Conservation (phyloP, 2,797 vertebrate genomes). For the Tachyglossus aculeatus region DNA sequence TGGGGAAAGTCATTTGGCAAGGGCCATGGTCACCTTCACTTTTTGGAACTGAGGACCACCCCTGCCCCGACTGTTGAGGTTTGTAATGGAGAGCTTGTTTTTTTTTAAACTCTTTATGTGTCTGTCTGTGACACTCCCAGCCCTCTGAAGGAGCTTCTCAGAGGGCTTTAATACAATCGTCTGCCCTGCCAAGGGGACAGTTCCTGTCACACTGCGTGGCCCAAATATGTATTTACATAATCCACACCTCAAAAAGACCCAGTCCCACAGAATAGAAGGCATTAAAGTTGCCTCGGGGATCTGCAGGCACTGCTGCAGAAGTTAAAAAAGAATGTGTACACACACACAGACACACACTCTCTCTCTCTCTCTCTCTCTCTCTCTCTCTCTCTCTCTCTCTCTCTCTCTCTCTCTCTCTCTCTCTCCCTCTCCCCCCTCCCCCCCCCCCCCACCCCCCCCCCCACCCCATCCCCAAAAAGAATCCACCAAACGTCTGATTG, state of each 20-base stretch:
- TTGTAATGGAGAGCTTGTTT: not conserved
- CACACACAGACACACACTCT: no score
- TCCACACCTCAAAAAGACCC: constrained; percentile 18
- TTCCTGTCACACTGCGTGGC: constrained; percentile 3
- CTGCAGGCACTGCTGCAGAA: not conserved
- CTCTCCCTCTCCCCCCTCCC: no score
- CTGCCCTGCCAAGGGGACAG: not conserved
- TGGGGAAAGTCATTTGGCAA: no score
- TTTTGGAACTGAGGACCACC: no score
- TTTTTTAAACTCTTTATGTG: not conserved
- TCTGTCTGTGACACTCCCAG: not conserved
- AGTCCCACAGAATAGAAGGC: not conserved
- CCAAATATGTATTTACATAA: constrained; percentile 8
- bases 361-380: no score
- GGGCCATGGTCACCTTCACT: no score
- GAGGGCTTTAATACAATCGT: not conserved
- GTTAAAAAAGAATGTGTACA: no score
- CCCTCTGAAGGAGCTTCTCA: constrained; percentile 8
- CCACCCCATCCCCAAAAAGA: no score
- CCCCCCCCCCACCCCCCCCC: no score
- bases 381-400: no score
- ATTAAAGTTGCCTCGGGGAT: constrained; percentile 3
- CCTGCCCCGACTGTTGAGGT: not conserved
- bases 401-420: no score
- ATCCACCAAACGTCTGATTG: no score